These are phyloP conservation scores for Latrodectus hesperus DNA, from an alignment of 2,888 invertebrate species.

Conservation along the genomic window DNA sequence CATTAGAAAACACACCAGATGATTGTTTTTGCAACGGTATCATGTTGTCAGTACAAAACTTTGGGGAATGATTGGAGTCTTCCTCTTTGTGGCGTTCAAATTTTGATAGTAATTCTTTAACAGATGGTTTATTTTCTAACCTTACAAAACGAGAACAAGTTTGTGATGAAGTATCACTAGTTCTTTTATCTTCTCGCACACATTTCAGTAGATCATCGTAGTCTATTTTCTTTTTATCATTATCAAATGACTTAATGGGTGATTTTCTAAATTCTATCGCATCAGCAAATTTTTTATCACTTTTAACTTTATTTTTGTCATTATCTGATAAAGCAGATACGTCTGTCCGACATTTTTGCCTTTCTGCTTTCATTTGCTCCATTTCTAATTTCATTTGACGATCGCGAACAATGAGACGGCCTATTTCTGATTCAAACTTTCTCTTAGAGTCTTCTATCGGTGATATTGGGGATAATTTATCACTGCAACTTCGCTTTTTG, in stretches of 20 bases:
- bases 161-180: constrained; percentile 51
- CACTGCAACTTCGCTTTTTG: constrained; percentile 58
- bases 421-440: constrained; percentile 77
- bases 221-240: constrained; percentile 45
- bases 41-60: background rate
- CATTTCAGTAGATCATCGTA: constrained; percentile 33
- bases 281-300: constrained; percentile 50
- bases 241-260: constrained; percentile 36
- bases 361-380: constrained; percentile 72
- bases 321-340: background rate
- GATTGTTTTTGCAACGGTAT: constrained; percentile 32
- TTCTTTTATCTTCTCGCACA: constrained; percentile 61
- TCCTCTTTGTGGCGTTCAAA: constrained; percentile 70
- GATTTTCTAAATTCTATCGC: constrained; percentile 55
- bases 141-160: constrained; percentile 31
- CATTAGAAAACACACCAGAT: constrained; percentile 51
- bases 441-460: constrained; percentile 72
- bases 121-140: constrained; percentile 71
- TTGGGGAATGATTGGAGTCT: constrained; percentile 11
- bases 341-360: constrained; percentile 45
- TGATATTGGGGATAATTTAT: constrained; percentile 66
- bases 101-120: constrained; percentile 72
- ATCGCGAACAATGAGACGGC: constrained; percentile 77
- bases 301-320: constrained; percentile 16
- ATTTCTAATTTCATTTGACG: constrained; percentile 76